Evolutionary conservation across 2,797 vertebrate species (phyloP).

Genomic region (Tenualosa thibaudeaui): DNA sequence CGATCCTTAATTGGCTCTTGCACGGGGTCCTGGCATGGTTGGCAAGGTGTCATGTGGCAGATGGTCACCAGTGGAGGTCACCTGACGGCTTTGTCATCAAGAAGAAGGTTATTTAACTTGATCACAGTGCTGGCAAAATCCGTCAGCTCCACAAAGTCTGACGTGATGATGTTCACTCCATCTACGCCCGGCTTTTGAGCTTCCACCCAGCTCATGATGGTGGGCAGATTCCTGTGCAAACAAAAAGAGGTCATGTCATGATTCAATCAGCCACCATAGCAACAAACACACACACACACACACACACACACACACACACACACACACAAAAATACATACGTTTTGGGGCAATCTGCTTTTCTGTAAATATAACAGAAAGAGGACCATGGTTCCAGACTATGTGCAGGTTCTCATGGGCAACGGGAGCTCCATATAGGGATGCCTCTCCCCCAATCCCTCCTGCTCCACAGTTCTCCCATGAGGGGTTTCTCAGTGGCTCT

Average conservation of each 20-base stretch:
- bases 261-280: too few species aligned
- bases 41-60: background rate
- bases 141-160: conserved; percentile 96
- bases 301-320: too few species aligned
- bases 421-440: too few species aligned
- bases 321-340: too few species aligned
- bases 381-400: too few species aligned
- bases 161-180: conserved; percentile 97
- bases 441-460: too few species aligned
- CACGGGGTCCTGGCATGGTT: background rate
- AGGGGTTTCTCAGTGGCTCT: background rate
- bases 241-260: background rate
- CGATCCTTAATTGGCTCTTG: background rate
- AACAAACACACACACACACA: too few species aligned
- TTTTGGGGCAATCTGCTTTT: too few species aligned
- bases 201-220: conserved; percentile 94
- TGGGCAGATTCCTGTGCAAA: conserved; percentile 86
- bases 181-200: conserved; percentile 85
- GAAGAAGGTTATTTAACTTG: conserved; percentile 85
- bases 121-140: conserved; percentile 95
- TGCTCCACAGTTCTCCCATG: background rate
- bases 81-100: conserved; percentile 64
- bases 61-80: conserved; percentile 19
- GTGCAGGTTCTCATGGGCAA: too few species aligned
- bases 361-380: too few species aligned